These are phyloP conservation scores for Zaprionus africanus DNA, from an alignment of 1,140 invertebrate species.

Conservation along the genomic window DNA sequence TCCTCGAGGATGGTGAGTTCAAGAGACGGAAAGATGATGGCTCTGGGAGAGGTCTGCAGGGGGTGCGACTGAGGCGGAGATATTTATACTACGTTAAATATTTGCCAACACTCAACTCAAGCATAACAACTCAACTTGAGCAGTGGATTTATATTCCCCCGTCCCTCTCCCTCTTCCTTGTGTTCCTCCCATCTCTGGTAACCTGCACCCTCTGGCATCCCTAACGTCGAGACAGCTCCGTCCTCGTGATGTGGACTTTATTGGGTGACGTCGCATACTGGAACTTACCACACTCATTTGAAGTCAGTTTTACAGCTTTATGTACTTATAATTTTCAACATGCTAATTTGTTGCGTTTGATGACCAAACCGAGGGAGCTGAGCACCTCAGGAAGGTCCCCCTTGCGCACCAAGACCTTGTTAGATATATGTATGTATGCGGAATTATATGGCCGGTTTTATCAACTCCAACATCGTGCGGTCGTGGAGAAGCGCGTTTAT, in stretches of 20 bases:
- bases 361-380: slow-evolving; percentile 13
- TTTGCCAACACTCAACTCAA: slow-evolving; percentile 81
- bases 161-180: too few relatives aligned
- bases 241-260: slow-evolving; percentile 21
- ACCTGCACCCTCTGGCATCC: slow-evolving; percentile 17
- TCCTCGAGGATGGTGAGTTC: slow-evolving; percentile 4
- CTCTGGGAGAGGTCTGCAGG: background rate
- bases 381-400: background rate
- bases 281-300: slow-evolving; percentile 39
- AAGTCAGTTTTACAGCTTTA: slow-evolving; percentile 35
- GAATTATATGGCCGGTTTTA: slow-evolving; percentile 57
- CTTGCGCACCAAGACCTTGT: background rate
- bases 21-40: slow-evolving; percentile 11
- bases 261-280: slow-evolving; percentile 33
- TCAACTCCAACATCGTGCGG: slow-evolving; percentile 40
- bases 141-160: slow-evolving; percentile 52
- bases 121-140: slow-evolving; percentile 82
- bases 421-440: slow-evolving; percentile 14
- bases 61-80: slow-evolving; percentile 11
- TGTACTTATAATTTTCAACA: slow-evolving; percentile 54
- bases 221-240: background rate
- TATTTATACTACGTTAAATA: slow-evolving; percentile 78
- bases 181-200: background rate
- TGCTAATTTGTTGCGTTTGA: slow-evolving; percentile 54
- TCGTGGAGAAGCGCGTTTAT: slow-evolving; percentile 46